phyloP scores from a whole-genome alignment of 2,797 vertebrate genomes.

The Macroramphosus scolopax region DNA sequence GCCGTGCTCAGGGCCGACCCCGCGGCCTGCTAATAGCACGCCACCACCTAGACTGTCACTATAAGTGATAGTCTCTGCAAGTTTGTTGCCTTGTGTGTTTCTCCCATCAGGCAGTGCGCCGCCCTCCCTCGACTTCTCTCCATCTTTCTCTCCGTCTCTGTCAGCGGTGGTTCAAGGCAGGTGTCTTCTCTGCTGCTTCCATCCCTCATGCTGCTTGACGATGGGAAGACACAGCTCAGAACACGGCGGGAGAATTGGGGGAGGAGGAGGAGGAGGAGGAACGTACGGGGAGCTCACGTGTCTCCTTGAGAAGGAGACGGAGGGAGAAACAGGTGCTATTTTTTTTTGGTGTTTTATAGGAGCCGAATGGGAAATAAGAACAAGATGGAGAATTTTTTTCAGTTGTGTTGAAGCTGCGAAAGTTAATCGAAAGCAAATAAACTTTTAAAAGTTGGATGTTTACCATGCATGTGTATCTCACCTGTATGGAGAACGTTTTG shows the following conservation, averaged over 20 bases:
- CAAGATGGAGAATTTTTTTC: no score
- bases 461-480: no score
- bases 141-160: slow-evolving; percentile 41
- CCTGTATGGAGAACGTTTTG: no score
- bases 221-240: slow-evolving; percentile 58
- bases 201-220: slow-evolving; percentile 71
- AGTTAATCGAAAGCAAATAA: no score
- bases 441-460: no score
- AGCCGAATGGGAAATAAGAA: slow-evolving; percentile 6
- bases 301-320: slow-evolving; percentile 44
- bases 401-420: no score
- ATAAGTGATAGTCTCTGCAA: slow-evolving; percentile 77
- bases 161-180: slow-evolving; percentile 64
- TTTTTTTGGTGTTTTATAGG: slow-evolving; percentile 18
- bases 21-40: slow-evolving; percentile 74
- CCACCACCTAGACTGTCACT: slow-evolving; percentile 74
- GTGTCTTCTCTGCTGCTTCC: slow-evolving; percentile 69
- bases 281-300: slow-evolving; percentile 21
- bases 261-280: slow-evolving; percentile 18
- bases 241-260: slow-evolving; percentile 37
- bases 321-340: slow-evolving; percentile 18
- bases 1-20: slow-evolving; percentile 64
- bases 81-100: slow-evolving; percentile 71
- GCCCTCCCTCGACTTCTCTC: slow-evolving; percentile 33
- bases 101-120: slow-evolving; percentile 59